phyloP scores from a whole-genome alignment of 2,888 invertebrate genomes.

The Eumacrocentrus americanus region DNA sequence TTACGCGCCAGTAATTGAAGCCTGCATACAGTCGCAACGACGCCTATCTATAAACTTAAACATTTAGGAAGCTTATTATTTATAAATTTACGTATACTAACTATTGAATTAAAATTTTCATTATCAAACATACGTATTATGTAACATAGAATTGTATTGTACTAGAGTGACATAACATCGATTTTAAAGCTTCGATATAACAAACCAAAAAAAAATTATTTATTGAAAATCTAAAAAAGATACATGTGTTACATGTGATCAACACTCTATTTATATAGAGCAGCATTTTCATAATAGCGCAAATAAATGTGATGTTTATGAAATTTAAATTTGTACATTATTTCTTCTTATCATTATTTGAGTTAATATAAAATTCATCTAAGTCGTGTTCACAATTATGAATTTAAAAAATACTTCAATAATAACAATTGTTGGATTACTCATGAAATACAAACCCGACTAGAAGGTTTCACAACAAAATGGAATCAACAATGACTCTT shows the following conservation, averaged over 20 bases:
- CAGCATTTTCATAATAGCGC: slow-evolving; percentile 41
- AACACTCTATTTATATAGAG: slow-evolving; percentile 42
- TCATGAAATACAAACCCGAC: neutral
- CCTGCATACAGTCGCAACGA: slow-evolving; percentile 10
- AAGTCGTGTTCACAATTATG: too few relatives aligned
- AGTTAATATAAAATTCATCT: too few relatives aligned
- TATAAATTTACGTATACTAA: neutral
- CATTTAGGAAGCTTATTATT: slow-evolving; percentile 9
- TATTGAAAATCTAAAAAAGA: slow-evolving; percentile 52
- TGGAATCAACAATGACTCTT: neutral
- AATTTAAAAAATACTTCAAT: too few relatives aligned
- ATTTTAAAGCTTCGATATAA: slow-evolving; percentile 16
- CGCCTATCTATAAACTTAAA: neutral
- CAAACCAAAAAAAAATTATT: slow-evolving; percentile 41
- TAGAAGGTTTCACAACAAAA: neutral
- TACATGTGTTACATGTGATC: slow-evolving; percentile 52
- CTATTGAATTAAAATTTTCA: neutral
- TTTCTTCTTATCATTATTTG: neutral
- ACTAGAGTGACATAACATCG: neutral
- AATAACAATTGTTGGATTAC: too few relatives aligned
- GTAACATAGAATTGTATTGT: neutral
- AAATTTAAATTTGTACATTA: neutral
- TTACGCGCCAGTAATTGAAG: slow-evolving; percentile 23
- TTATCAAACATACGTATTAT: neutral
- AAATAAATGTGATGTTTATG: neutral